Conservation (phyloP, 2,888 invertebrate genomes). For the Pocota personata region DNA sequence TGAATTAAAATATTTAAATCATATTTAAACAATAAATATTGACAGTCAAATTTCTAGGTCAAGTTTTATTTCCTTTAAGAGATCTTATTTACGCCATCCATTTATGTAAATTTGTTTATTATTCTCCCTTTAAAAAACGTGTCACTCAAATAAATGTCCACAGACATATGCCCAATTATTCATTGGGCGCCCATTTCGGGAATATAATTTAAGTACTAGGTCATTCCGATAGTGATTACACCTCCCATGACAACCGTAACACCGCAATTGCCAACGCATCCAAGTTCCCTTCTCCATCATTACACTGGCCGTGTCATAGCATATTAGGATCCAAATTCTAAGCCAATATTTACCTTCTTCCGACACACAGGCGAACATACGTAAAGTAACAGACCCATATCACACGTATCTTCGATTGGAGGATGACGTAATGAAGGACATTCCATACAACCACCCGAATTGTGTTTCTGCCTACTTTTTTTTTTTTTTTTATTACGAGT, state of each 20-base stretch:
- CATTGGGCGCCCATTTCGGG: not conserved
- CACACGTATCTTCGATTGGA: not conserved
- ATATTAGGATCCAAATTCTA: conserved; percentile 27
- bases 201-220: not conserved
- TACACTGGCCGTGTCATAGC: conserved; percentile 9
- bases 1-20: not conserved
- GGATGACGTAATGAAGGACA: not conserved
- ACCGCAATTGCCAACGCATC: conserved; percentile 1
- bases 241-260: not conserved
- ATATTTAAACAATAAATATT: not conserved
- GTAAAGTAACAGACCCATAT: not conserved
- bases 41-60: not conserved
- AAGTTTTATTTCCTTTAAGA: not conserved
- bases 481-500: no score
- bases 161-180: not conserved
- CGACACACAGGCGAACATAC: not conserved
- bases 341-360: not conserved
- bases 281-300: not conserved
- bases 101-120: not conserved
- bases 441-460: not conserved
- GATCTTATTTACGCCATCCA: not conserved
- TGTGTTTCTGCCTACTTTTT: not conserved
- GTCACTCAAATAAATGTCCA: not conserved
- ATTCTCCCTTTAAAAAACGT: not conserved
- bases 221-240: not conserved